phyloP scores from a whole-genome alignment of 2,113 vertebrate genomes.

The Myotis brandtii region DNA sequence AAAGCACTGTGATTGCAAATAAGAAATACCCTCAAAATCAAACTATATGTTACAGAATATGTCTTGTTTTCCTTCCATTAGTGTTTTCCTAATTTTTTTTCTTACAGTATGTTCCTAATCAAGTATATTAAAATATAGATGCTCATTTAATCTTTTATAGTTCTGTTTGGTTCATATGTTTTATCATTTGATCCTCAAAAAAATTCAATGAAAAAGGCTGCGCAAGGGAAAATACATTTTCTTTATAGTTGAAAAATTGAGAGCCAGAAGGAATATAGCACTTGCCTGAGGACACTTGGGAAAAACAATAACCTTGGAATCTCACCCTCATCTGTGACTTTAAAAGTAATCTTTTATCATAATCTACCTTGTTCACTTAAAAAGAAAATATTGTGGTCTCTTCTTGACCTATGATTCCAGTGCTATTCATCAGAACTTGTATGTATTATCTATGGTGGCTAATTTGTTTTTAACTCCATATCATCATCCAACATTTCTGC shows the following conservation, averaged over 20 bases:
- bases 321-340: neutral
- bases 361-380: neutral
- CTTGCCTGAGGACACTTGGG: neutral
- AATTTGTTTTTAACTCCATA: neutral
- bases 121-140: neutral
- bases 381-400: neutral
- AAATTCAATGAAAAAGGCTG: neutral
- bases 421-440: no score
- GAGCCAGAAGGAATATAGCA: neutral
- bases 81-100: neutral
- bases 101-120: neutral
- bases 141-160: neutral
- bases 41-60: neutral
- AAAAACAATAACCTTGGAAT: neutral
- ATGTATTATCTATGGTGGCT: neutral
- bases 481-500: neutral
- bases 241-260: conserved; percentile 6
- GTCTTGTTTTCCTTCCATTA: neutral
- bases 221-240: neutral
- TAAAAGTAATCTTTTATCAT: neutral
- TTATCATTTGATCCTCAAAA: neutral
- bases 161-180: neutral
- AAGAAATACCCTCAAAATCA: neutral
- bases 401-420: no score
- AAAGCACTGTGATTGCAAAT: neutral